Conservation (phyloP, 2,113 vertebrate genomes). For the Perccottus glenii region DNA sequence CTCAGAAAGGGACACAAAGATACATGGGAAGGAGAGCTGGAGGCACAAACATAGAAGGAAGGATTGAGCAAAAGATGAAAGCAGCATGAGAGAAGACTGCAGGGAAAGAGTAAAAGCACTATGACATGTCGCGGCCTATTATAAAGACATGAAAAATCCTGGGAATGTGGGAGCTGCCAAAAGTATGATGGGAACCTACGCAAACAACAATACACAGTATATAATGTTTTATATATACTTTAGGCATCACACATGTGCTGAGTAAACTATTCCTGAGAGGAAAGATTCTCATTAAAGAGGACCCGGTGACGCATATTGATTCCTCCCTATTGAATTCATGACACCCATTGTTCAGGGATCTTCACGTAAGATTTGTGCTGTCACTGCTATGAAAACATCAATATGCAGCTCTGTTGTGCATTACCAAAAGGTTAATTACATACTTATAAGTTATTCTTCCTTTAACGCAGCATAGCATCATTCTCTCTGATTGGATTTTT, state of each 20-base stretch:
- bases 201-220: conserved; percentile 1
- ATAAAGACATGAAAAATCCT: conserved; percentile 32
- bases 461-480: conserved; percentile 45
- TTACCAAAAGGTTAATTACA: conserved; percentile 69
- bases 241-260: conserved; percentile 35
- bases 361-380: conserved; percentile 47
- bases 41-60: conserved; percentile 49
- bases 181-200: conserved; percentile 4
- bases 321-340: conserved; percentile 44
- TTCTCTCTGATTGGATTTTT: conserved; percentile 44
- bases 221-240: conserved; percentile 2
- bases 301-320: conserved; percentile 60
- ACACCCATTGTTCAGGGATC: conserved; percentile 67
- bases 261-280: conserved; percentile 59
- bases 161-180: not conserved
- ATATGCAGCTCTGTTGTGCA: conserved; percentile 50
- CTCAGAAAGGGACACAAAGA: conserved; percentile 54
- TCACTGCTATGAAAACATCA: conserved; percentile 57
- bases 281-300: conserved; percentile 67
- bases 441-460: conserved; percentile 68
- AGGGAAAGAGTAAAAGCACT: conserved; percentile 48
- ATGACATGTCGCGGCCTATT: conserved; percentile 44
- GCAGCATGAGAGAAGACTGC: conserved; percentile 43
- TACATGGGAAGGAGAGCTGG: conserved; percentile 46
- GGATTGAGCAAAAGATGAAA: conserved; percentile 60